Conservation (phyloP, 53 echinoderm and acorn worm species). For the Mesocentrotus franciscanus region DNA sequence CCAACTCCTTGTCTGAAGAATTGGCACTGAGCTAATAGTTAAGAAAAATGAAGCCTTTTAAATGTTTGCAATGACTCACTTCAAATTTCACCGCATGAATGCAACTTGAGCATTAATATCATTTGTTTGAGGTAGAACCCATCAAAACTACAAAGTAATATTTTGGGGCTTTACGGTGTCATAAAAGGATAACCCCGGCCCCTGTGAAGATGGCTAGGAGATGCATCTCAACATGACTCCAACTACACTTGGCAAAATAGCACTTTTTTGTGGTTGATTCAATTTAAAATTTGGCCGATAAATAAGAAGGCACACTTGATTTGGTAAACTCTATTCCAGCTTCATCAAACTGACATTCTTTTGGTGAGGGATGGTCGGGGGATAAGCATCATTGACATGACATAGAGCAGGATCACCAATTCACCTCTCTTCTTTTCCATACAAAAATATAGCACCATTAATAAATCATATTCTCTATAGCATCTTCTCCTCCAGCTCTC, state of each 20-base stretch:
- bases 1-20: not conserved
- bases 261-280: not conserved
- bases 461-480: slow-evolving; percentile 53
- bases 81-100: not conserved
- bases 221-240: not conserved
- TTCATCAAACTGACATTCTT: not conserved
- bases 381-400: not conserved
- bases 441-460: slow-evolving; percentile 62
- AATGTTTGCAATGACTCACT: not conserved
- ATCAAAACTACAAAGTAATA: not conserved
- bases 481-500: slow-evolving; percentile 9
- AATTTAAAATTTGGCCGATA: not conserved
- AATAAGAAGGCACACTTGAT: slow-evolving; percentile 45
- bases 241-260: not conserved
- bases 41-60: not conserved
- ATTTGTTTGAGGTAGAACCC: not conserved
- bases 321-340: slow-evolving; percentile 29
- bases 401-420: slow-evolving; percentile 27
- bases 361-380: slow-evolving; percentile 11
- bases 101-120: not conserved
- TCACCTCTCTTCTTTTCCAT: slow-evolving; percentile 48
- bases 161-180: too few species aligned
- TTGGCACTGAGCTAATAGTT: not conserved
- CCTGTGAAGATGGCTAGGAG: not conserved
- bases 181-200: not conserved